Conservation (phyloP, 92 coral and sea anemone species). For the Muricea muricata region DNA sequence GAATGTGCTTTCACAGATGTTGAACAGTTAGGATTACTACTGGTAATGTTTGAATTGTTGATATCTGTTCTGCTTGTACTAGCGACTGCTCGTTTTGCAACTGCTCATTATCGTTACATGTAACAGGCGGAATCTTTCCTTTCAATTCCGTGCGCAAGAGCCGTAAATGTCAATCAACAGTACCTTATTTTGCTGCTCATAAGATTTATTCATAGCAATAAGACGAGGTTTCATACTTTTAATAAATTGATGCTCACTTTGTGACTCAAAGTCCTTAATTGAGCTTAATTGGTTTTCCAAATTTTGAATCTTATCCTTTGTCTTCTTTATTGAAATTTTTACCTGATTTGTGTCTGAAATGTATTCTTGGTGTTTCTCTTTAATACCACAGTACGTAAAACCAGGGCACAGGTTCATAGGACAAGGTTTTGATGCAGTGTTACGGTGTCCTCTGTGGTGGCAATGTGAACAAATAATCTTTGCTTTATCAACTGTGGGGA, state of each 20-base stretch:
- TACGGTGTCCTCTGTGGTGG: constrained; percentile 11
- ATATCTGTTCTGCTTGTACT: not conserved
- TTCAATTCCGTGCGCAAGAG: not conserved
- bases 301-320: not conserved
- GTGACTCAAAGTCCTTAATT: not conserved
- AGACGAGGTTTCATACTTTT: not conserved
- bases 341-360: not conserved
- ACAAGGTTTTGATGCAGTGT: not conserved
- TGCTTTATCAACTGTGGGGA: not conserved
- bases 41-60: not conserved
- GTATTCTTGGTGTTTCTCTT: too few species aligned
- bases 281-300: not conserved
- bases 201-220: not conserved
- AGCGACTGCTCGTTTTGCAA: not conserved
- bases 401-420: not conserved
- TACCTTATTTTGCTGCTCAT: not conserved
- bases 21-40: not conserved
- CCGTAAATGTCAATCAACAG: not conserved
- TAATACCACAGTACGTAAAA: not conserved
- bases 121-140: not conserved
- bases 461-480: not conserved
- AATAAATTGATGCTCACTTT: not conserved
- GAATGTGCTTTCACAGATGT: constrained; percentile 2
- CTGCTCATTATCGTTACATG: not conserved
- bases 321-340: not conserved